Base-by-base conservation (phyloP, 2,113 vertebrate genomes). In the Prietella phreatophila region DNA sequence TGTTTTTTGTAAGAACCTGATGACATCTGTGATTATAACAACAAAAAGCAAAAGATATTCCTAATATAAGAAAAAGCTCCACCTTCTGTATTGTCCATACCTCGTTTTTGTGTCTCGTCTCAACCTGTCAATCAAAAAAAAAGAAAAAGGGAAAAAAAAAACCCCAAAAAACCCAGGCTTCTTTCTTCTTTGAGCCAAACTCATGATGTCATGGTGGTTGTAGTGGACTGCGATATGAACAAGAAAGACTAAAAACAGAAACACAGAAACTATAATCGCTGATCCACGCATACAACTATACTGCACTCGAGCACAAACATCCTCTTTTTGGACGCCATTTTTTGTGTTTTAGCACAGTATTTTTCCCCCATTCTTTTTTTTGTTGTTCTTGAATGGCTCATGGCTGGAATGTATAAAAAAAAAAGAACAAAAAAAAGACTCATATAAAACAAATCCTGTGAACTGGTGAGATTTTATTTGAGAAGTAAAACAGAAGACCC, bases 1-100 rank as follows among this genome's bases (percentile, higher is more conserved):
- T 93, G 96, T 97, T 96, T 96, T 93, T 88, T 92, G 85, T 92
- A 86, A 92, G 61, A 55, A 80, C 13, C n/a, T 30, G 75, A 83
- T 75, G 30, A 33, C 53, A 47, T 76, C 2, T 4, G 20, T 87
- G 82, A 73, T 87, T 81, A 36, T 90, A 92, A 92, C 89, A 88
- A 92, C 87, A 92, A 88, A 92, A 86, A 91, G 91, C 87, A 91
- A 82, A 89, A 88, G 88, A 92, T 86, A 39, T 91, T 93, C 90
- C 92, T 88, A 93, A 90, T 84, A 91, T 42, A 86, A 93, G 84
- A 89, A 92, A 87, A 90, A 92, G 86, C 89, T 88, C 88, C 89
- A 89, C 88, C 61, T 50, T 56, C 89, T 80, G 85, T 90, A 30
- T 58, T 36, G 30, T 60, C 56, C 80, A 82, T 82, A 14, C 20